Base-by-base conservation (phyloP, 2,797 vertebrate species). In the Ataeniobius toweri region DNA sequence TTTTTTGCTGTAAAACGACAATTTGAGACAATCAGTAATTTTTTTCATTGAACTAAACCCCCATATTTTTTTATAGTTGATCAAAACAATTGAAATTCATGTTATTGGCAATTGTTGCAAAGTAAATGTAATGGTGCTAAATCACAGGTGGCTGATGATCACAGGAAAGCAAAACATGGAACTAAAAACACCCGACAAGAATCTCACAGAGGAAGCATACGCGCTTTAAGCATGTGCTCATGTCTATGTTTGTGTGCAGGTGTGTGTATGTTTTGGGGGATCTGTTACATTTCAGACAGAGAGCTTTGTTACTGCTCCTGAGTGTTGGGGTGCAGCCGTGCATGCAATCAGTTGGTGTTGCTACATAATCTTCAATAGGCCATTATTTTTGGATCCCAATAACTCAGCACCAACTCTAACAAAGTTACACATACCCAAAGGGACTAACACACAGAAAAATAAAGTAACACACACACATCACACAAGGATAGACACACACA, bases 251-350 rank as follows among this genome's bases (percentile, higher is more conserved):
- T 79, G 61, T 75, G 65, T 82, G 78, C 79, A 77, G 76, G 80
- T 79, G 80, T 81, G 76, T 78, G 71, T 87, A 82, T 85, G 70
- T 86, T 82, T 74, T 26, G 69, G 75, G 81, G 78, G 86, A 82
- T 94, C 94, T 94, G 94, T 85, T 93, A 88, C 81, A 0, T 89
- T 90, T 95, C 93, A 94, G 79, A 85, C 82, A 68, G 89, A 87
- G 79, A 51, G 80, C 89, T 88, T 91, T 88, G 80, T 94, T 93
- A 94, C 87, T 86, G 83, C 81, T 93, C 88, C 84, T 94, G 91
- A 92, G 91, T 95, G 93, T 94, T 89, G 88, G 88, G 91, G 89
- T 93, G 91, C 91, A 93, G 94, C 85, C 77, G 78, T 88, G 84
- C 84, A 84, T 89, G 89, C 89, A 94, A 93, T 93, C 91, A 92